Conservation (phyloP, 2,888 invertebrate species). For the Cryptocheilus praepositus region DNA sequence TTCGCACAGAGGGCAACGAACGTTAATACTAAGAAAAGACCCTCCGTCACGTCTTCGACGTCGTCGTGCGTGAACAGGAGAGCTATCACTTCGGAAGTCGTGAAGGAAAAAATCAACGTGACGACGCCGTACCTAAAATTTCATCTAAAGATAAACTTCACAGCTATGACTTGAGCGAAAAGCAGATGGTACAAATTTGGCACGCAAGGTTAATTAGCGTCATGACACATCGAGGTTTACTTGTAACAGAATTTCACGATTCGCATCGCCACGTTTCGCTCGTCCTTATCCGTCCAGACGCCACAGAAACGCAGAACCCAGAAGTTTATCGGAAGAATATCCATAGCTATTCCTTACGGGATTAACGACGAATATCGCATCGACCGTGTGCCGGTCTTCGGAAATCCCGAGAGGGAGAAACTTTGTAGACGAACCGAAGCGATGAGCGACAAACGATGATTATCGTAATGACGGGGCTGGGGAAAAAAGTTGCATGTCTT, state of each 20-base stretch:
- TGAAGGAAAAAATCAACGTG: constrained; percentile 44
- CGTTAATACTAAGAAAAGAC: constrained; percentile 57
- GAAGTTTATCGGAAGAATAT: constrained; percentile 35
- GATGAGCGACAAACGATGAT: neutral
- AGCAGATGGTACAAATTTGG: too few relatives aligned
- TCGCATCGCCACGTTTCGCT: constrained; percentile 9
- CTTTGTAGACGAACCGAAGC: neutral
- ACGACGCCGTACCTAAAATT: constrained; percentile 26
- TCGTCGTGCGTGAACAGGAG: constrained; percentile 46
- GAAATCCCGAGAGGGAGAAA: neutral
- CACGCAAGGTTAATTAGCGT: too few relatives aligned
- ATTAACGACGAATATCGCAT: constrained; percentile 1
- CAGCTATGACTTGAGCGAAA: too few relatives aligned
- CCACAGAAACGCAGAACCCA: constrained; percentile 33
- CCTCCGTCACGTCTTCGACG: constrained; percentile 55
- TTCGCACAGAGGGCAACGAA: constrained; percentile 35
- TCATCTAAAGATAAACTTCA: neutral
- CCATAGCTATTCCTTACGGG: constrained; percentile 18
- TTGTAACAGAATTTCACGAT: constrained; percentile 21
- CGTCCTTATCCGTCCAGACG: constrained; percentile 24
- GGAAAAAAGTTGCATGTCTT: too few relatives aligned
- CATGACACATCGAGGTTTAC: constrained; percentile 15
- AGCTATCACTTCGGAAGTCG: constrained; percentile 54
- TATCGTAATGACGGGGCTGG: too few relatives aligned
- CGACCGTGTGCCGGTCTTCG: neutral